Base-by-base conservation (phyloP, 2,888 invertebrate genomes). In the Kuschelorhynchus macadamiae region DNA sequence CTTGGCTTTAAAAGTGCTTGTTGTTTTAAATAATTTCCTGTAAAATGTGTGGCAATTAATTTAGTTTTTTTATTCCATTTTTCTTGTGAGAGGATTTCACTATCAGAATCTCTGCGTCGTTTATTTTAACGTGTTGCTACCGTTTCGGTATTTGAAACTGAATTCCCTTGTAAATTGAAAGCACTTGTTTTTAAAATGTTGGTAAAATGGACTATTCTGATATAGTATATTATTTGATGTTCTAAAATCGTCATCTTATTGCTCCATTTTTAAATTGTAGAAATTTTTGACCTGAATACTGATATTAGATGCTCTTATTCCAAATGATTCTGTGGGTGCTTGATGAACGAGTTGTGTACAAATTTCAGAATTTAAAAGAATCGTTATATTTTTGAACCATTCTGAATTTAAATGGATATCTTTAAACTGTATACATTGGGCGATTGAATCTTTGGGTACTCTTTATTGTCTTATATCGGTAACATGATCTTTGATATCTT, bases 401-500 rank as follows among this genome's bases (percentile, higher is more conserved):
- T 20, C 47, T 32, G 50, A 32, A 32, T 20, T 47, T 47, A 30
- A 20, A 3, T 2, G 4, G 2, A 36, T 5, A 25, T 25, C 7
- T 50, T 50, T 50, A 36, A 12, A n/a, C 16, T 14, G 16, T 11
- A 50, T 2, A 5, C 50, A 50, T 32, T 32, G 32, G 9, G 55
- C 55, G 3, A 41, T n/a, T 11, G 20, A 21, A 12, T 41, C 25
- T 56, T 56, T 56, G 2, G 21, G 8, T 9, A 39, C 7, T 14
- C 21, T 41, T 53, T 36, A 17, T 9, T 39, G 8, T 33, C 11
- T 11, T 2, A 1, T 4, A 21, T 56, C 17, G 7, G 16, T 8
- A 44, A 5, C 16, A 1, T 16, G 11, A 30, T 39, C 8, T 30
- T 71, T 47, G 11, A 71, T 18, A 36, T 71, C 69, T 50, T 71